Conservation (phyloP, 2,888 invertebrate genomes). For the Cryptus armator region DNA sequence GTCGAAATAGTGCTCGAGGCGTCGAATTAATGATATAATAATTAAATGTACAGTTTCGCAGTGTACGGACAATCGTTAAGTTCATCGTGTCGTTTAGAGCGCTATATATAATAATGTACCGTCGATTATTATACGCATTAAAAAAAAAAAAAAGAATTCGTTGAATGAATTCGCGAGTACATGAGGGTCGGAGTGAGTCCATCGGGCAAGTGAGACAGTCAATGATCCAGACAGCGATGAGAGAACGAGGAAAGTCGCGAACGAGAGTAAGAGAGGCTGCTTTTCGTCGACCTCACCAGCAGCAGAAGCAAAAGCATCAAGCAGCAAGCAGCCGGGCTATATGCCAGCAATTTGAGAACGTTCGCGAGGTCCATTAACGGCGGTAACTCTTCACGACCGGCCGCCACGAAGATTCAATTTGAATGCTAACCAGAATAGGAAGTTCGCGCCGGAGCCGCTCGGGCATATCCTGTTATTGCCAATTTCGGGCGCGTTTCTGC, state of each 20-base stretch:
- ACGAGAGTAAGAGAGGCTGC: slow-evolving; percentile 48
- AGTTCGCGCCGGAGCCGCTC: slow-evolving; percentile 79
- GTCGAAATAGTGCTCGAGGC: slow-evolving; percentile 17
- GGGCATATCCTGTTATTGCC: slow-evolving; percentile 81
- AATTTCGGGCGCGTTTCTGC: slow-evolving; percentile 82
- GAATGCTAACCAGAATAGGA: slow-evolving; percentile 84
- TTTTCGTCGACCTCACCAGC: slow-evolving; percentile 62
- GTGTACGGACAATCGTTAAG: slow-evolving; percentile 35
- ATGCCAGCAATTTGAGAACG: slow-evolving; percentile 81
- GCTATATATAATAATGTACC: slow-evolving; percentile 30
- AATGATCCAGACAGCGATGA: background rate
- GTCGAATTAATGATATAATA: slow-evolving; percentile 44
- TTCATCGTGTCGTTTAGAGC: slow-evolving; percentile 10
- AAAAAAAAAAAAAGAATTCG: slow-evolving; percentile 41
- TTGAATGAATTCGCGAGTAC: slow-evolving; percentile 60
- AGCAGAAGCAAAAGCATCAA: slow-evolving; percentile 49
- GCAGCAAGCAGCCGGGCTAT: slow-evolving; percentile 64
- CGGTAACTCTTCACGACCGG: slow-evolving; percentile 82
- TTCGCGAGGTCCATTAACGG: slow-evolving; percentile 82
- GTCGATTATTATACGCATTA: slow-evolving; percentile 61
- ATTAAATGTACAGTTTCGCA: slow-evolving; percentile 22
- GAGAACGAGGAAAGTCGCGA: slow-evolving; percentile 33
- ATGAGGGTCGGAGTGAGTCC: slow-evolving; percentile 8
- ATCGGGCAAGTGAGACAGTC: slow-evolving; percentile 19
- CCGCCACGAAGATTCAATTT: slow-evolving; percentile 84